A percentile compares a stretch with the other conserved stretches of the same genome.
Evolutionary conservation across 2,797 vertebrate genomes (phyloP).

Genomic region (Morus bassanus): DNA sequence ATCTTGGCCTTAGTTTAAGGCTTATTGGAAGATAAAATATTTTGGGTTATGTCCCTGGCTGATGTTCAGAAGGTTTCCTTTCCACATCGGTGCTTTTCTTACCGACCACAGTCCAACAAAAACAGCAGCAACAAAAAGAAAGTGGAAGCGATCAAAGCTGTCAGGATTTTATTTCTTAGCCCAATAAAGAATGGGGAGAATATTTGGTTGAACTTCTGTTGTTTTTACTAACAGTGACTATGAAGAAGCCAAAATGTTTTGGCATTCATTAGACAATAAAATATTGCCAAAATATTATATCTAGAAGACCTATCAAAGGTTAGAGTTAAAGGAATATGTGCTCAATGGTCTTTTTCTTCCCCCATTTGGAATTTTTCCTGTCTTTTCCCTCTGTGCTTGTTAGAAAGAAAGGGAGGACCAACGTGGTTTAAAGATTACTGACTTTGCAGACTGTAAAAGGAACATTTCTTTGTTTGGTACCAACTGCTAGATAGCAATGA

Average conservation of each 20-base stretch:
- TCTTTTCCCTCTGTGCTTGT: neutral
- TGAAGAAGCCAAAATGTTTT: neutral
- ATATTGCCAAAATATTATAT: neutral
- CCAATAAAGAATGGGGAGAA: neutral
- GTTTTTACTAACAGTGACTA: neutral
- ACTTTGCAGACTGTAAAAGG: neutral
- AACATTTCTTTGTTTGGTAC: neutral
- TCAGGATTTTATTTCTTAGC: neutral
- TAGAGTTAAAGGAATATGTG: neutral
- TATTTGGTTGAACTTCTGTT: neutral
- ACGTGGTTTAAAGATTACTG: neutral
- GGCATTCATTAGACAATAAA: neutral
- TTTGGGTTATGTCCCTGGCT: neutral
- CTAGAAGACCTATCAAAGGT: neutral
- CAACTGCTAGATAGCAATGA: neutral
- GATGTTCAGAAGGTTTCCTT: neutral
- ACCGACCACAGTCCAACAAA: neutral
- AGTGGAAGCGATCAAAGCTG: neutral
- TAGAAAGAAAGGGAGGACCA: neutral
- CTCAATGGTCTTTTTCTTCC: neutral
- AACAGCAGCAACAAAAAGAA: neutral
- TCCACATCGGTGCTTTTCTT: neutral
- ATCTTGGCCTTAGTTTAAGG: constrained; percentile 17
- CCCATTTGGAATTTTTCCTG: neutral
- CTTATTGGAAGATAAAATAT: neutral